Base-by-base conservation (phyloP, 2,797 vertebrate genomes). In the Lerista edwardsae region DNA sequence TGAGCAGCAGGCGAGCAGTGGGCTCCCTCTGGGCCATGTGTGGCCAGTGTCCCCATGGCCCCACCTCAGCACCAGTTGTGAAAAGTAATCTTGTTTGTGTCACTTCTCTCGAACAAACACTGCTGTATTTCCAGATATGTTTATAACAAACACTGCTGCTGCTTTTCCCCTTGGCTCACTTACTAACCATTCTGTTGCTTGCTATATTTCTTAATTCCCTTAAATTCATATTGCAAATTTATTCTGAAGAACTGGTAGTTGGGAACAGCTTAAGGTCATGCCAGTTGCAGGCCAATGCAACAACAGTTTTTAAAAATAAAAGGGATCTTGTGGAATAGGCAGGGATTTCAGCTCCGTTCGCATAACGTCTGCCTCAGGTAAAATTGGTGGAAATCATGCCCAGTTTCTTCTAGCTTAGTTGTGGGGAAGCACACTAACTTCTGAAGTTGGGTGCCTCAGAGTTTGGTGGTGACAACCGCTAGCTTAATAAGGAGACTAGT, bases 181-280 rank as follows among this genome's bases (percentile, higher is more conserved):
- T 62, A 67, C 79, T 75, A 67, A 59, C 51, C n/a, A 34, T 51
- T 79, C 34, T 27, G 73, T 41, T 36, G 67, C 64, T 79, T 82
- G 80, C 62, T 72, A 68, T 29, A n/a, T 44, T 3, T 79, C 41
- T 59, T 51, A 55, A 27, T 55, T 23, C 21, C 11, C 7, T 65
- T 39, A 78, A 71, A 75, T 19, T 27, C 23, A 11, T 75, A 5
- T 41, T 64, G 36, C 23, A 15, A 25, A 19, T 57, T 9, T 51
- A 69, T 31, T 72, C 9, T 64, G 21, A 78, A 64, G 21, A 78
- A 64, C 39, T n/a, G 6, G 2, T 68, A 34, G 19, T 21, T 69
- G 34, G 67, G 67, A 69, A 34, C 15, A 69, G 47, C 47, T 29
- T 29, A 79, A 79, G 27, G 39, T 34, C 27, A 57, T 67, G 39